Base-by-base conservation (phyloP, 2,113 vertebrate genomes). In the Catagonus wagneri region DNA sequence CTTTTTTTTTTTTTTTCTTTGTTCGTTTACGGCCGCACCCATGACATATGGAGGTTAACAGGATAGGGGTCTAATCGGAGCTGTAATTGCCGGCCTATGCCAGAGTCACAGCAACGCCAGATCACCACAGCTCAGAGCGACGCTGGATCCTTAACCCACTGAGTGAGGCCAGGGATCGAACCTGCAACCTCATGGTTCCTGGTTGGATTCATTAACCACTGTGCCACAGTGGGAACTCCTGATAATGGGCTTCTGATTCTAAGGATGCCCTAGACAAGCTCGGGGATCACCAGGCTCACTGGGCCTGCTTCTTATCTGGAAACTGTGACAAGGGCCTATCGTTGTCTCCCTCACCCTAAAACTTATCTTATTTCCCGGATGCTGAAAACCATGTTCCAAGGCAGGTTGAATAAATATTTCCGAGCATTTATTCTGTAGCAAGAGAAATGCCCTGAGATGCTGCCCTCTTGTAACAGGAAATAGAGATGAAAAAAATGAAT, bases 241-340 rank as follows among this genome's bases (percentile, higher is more conserved):
- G 16, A 76, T 36, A 58, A 54, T 4, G 32, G 44, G 52, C 58
- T 69, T 84, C 44, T 22, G 44, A 44, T 54, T 69, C 58, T 22
- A 74, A 25, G 34, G 20, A n/a, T 88, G 65, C 22, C 71, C 23
- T 60, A 66, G 50, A 44, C 34, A n/a, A 74, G 9, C 5, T 7
- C 32, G 66, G 25, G 27, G 39, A 60, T 52, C 13, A 6, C n/a
- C 44, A 27, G 34, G 13, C 20, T 39, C 2, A 1, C 23, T 2
- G 14, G 54, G 56, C 84, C 32, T 39, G 1, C 71, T 61, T 75
- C 90, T 66, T 29, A 19, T 8, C 7, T 36, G 36, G 39, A 54
- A 75, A 66, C 2, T 1, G 23, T 36, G 56, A 0, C 14, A 54
- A 12, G 9, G 29, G 23, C 6, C n/a, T 11, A 50, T 7, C 1